A percentile compares a stretch with the other conserved stretches of the same genome.
Evolutionary conservation across 2,888 invertebrate species (phyloP).

Genomic region (Cremastobaeus sp.): DNA sequence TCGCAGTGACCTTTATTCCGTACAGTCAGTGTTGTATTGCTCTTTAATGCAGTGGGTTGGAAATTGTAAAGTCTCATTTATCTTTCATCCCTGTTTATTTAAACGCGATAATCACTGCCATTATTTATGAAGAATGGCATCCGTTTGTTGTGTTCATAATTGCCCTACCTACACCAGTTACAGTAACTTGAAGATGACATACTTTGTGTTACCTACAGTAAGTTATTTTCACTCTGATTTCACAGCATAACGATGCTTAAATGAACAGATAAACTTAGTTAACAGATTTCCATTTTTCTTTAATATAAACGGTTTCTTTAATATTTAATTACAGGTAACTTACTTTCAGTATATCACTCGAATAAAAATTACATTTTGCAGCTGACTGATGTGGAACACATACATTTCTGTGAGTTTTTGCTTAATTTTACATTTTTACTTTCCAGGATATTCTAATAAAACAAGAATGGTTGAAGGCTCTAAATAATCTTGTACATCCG

Average conservation of each 20-base stretch:
- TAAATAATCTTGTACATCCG: slow-evolving; percentile 22
- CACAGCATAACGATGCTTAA: too few relatives aligned
- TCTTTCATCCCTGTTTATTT: too few relatives aligned
- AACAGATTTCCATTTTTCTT: too few relatives aligned
- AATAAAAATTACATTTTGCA: neutral
- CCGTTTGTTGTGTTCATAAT: slow-evolving; percentile 9
- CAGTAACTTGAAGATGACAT: neutral
- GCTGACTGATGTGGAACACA: too few relatives aligned
- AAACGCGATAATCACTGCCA: too few relatives aligned
- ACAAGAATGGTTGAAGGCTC: slow-evolving; percentile 20
- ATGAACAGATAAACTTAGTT: too few relatives aligned
- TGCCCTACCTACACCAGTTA: neutral
- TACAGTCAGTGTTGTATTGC: neutral
- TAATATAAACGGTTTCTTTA: too few relatives aligned
- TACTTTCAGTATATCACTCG: neutral
- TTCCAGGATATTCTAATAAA: slow-evolving; percentile 13
- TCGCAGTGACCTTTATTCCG: neutral
- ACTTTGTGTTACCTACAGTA: slow-evolving; percentile 5
- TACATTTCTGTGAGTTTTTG: too few relatives aligned
- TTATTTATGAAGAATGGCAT: too few relatives aligned
- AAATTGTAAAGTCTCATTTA: too few relatives aligned
- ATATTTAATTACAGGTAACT: neutral
- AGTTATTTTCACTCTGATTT: too few relatives aligned
- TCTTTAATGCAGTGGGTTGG: neutral
- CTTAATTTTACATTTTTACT: slow-evolving; percentile 1